These are phyloP conservation scores for Prostheceraeus crozeri DNA, from an alignment of 2,888 invertebrate genomes.

Conservation along the genomic window DNA sequence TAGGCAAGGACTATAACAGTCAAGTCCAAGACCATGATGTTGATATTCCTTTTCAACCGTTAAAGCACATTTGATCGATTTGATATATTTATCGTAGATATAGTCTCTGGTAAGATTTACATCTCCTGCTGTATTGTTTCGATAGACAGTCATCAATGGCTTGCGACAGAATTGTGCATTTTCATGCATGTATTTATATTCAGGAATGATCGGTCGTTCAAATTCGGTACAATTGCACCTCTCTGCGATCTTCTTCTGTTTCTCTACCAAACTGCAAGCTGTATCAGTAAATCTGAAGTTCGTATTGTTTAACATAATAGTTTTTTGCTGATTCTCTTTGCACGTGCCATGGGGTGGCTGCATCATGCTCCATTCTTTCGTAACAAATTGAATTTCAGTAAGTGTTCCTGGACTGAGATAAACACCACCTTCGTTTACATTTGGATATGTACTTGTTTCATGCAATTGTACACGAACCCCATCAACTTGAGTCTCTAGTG, in stretches of 20 bases:
- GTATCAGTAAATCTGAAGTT: conserved; percentile 30
- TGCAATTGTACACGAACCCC: conserved; percentile 34
- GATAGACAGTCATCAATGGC: too few species aligned
- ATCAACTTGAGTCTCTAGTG: conserved; percentile 26
- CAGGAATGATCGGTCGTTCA: not conserved
- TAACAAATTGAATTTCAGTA: conserved; percentile 36
- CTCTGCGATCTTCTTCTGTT: conserved; percentile 28
- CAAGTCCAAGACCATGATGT: not conserved
- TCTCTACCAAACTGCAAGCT: conserved; percentile 32
- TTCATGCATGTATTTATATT: not conserved
- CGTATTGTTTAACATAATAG: conserved; percentile 27
- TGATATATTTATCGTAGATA: too few species aligned
- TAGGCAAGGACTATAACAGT: conserved; percentile 30
- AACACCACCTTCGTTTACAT: conserved; percentile 31
- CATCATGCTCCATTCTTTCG: conserved; percentile 37
- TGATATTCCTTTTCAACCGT: too few species aligned
- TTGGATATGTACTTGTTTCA: conserved; percentile 31
- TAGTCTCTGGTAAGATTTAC: too few species aligned
- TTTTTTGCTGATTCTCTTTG: conserved; percentile 16
- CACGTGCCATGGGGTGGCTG: conserved; percentile 37
- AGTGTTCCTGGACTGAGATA: conserved; percentile 36
- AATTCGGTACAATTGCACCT: conserved; percentile 32
- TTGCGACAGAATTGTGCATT: conserved; percentile 27
- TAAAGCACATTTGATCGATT: too few species aligned
- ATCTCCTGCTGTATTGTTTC: too few species aligned